Percentiles rank a stretch among this genome's conserved stretches.
Conservation (phyloP, 2,113 vertebrate genomes). For the Rynchops niger region DNA sequence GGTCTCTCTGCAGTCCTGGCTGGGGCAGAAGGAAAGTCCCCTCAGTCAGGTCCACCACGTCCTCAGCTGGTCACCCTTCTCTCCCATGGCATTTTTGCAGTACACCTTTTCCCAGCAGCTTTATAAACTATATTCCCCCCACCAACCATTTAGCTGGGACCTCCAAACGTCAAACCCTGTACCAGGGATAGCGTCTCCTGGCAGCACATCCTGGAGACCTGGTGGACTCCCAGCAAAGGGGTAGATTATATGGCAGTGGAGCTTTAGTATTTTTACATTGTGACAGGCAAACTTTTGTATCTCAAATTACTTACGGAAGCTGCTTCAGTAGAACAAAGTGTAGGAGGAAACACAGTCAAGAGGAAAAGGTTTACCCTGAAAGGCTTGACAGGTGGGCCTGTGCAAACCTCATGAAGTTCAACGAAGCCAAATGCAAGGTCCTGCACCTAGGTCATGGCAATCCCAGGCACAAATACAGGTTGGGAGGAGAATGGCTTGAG, state of each 20-base stretch:
- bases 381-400: too few relatives aligned
- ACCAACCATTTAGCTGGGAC: background rate
- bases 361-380: background rate
- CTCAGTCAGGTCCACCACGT: background rate
- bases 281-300: background rate
- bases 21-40: background rate
- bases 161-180: background rate
- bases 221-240: background rate
- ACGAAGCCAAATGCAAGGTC: too few relatives aligned
- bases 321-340: background rate
- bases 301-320: background rate
- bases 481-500: too few relatives aligned
- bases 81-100: background rate
- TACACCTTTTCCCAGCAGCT: background rate
- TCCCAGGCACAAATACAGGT: too few relatives aligned
- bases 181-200: background rate
- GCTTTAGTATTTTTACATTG: background rate
- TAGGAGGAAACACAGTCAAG: background rate
- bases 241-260: background rate
- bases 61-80: background rate
- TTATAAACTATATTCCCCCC: background rate
- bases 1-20: background rate
- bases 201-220: rapidly evolving
- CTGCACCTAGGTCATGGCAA: too few relatives aligned
- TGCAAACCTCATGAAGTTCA: too few relatives aligned